Base-by-base conservation (phyloP, 2,113 vertebrate species). In the Scopus umbretta region DNA sequence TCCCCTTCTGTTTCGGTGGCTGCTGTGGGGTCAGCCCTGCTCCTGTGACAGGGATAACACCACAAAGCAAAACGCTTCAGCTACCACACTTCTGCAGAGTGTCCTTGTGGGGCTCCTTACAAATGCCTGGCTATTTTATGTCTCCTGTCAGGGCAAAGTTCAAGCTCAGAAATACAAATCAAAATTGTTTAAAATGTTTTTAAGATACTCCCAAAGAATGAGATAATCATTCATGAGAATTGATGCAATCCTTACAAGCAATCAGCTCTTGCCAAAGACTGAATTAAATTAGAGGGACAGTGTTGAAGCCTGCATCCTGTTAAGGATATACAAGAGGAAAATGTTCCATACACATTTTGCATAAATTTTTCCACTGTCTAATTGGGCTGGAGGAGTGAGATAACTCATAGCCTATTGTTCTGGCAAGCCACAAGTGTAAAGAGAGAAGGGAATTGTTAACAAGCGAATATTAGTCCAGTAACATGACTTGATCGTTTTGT, bases 391-490 rank as follows among this genome's bases (percentile, higher is more conserved):
- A 97, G 56, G 55, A 96, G 88, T 72, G 91, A 95, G 96, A 96
- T 95, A 97, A 98, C 97, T 97, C 86, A 87, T 53, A 88, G 86
- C 84, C 94, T 90, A 50, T 97, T 91, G 94, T 97, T 94, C 95
- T 86, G 94, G 86, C 86, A 92, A 97, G 90, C 78, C 97, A 96
- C 96, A 93, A 97, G 97, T 91, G 93, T 96, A 89, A 92, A 89
- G 89, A 62, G 87, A 81, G 86, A 86, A 70, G 95, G 96, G 95
- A 94, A 97, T 95, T 97, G 96, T 95, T 96, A 96, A 94, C 89
- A 96, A 97, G 93, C 96, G 96, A 79, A 91, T 96, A 96, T 92
- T 67, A 97, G 96, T 94, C 94, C 96, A 97, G 95, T 91, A 96
- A 97, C 95, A 94, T 65, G 91, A 94, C 84, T 92, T 4, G 7